phyloP scores from a whole-genome alignment of 92 coral and sea anemone genomes.

The Epizoanthus illoricatus region DNA sequence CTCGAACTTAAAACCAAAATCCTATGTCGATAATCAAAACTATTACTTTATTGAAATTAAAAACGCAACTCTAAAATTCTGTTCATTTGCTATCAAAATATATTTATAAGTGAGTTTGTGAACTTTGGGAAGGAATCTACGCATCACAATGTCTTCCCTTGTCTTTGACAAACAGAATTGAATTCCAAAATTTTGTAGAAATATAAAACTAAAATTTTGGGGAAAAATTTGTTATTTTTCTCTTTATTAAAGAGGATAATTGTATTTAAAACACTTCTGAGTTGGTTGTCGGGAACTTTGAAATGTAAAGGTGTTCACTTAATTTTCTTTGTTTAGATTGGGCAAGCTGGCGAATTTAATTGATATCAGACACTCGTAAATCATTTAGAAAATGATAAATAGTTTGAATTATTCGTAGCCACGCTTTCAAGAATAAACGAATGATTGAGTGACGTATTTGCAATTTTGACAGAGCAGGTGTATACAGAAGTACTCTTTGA shows the following conservation, averaged over 20 bases:
- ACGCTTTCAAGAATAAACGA: not conserved
- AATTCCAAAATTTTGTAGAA: not conserved
- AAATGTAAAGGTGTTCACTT: slow-evolving; percentile 1
- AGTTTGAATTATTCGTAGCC: not conserved
- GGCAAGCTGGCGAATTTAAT: slow-evolving; percentile 3
- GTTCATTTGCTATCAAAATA: no score
- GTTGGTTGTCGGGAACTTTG: not conserved
- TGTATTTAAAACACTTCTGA: not conserved
- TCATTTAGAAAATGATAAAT: not conserved
- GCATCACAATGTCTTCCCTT: not conserved
- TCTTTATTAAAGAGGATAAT: not conserved
- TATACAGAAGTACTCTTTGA: not conserved
- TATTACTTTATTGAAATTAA: no score
- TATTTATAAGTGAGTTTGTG: no score
- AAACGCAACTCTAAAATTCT: no score
- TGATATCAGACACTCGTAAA: not conserved
- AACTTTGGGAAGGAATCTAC: not conserved
- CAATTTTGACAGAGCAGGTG: not conserved
- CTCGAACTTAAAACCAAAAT: no score
- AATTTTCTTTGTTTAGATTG: not conserved
- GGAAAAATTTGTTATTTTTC: not conserved
- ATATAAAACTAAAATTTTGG: not conserved
- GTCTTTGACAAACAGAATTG: not conserved
- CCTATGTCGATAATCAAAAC: no score
- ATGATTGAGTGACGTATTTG: not conserved